These are phyloP conservation scores for Bombus sibiricus DNA, from an alignment of 1,140 invertebrate species.

Conservation along the genomic window DNA sequence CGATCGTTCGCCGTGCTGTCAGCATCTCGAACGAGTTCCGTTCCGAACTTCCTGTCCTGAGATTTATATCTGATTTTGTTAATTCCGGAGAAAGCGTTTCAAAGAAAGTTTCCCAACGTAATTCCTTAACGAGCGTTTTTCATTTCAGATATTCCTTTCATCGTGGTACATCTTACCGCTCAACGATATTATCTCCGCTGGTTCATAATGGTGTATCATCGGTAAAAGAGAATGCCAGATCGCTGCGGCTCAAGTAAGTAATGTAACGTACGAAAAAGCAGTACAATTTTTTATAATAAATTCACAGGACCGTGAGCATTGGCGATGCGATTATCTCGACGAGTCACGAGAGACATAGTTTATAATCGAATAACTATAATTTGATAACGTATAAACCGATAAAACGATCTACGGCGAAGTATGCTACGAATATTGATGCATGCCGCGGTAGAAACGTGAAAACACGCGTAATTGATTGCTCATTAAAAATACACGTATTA, in stretches of 20 bases:
- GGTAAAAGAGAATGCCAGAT: background rate
- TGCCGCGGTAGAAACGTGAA: background rate
- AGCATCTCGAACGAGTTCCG: slow-evolving; percentile 23
- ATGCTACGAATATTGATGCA: background rate
- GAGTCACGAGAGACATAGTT: background rate
- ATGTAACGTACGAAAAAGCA: background rate
- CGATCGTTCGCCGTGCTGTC: slow-evolving; percentile 16
- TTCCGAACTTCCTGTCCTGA: slow-evolving; percentile 3
- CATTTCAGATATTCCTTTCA: slow-evolving; percentile 1
- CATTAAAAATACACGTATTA: background rate
- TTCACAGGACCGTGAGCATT: background rate
- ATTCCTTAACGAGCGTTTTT: slow-evolving; percentile 31
- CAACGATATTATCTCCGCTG: background rate
- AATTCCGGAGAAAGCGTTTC: slow-evolving; percentile 6
- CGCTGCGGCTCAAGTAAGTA: background rate
- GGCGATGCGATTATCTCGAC: background rate
- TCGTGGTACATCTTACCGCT: too few relatives aligned
- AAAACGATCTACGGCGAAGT: too few relatives aligned
- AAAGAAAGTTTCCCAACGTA: background rate
- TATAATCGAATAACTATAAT: background rate
- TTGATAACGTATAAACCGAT: too few relatives aligned
- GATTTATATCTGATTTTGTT: slow-evolving; percentile 34
- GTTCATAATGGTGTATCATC: background rate
- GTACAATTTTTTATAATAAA: background rate
- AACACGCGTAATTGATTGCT: background rate